Base-by-base conservation (phyloP, 2,888 invertebrate species). In the Busseola fusca region DNA sequence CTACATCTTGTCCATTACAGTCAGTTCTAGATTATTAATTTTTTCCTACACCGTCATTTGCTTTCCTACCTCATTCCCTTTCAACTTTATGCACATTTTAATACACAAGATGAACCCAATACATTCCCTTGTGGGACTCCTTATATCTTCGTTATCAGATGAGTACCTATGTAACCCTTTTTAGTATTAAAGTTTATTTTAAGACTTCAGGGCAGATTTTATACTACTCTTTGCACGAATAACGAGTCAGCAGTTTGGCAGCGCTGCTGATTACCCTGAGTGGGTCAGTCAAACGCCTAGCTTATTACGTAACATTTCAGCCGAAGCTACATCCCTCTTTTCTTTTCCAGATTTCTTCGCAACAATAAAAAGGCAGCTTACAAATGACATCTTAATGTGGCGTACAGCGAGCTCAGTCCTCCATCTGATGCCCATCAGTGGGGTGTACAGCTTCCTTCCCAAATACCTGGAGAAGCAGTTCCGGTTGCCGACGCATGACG, bases 391-490 rank as follows among this genome's bases (percentile, higher is more conserved):
- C 86, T 96, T 99, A 67, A 98, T 99, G 97, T 98, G 98, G 93
- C 97, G 98, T 58, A 98, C 98, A 25, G 98, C 98, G 48, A 98
- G 98, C 86, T 98, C 98, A 74, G 98, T 99, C 21, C 96, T 98
- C 58, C 98, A 99, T 91, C 96, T 98, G 89, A 96, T 99, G 91
- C 98, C 98, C 69, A 98, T 99, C 88, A 98, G 98, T 82, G 99
- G 98, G 4, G 96, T 99, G 42, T 98, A 98, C 95, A 98, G 98
- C 79, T 99, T 99, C 94, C 96, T 99, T 89, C 98, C 99, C 76
- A 99, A 99, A 93, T 99, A 98, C 93, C 96, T 99, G 86, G 98
- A 99, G 96, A 98, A 98, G 81, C 98, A 99, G 96, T 99, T 98
- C 96, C 97, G 98, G 71, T 94, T 98, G 91, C 97, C 98, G 16